Conservation (phyloP, 2,797 vertebrate genomes). For the Acipenser ruthenus region DNA sequence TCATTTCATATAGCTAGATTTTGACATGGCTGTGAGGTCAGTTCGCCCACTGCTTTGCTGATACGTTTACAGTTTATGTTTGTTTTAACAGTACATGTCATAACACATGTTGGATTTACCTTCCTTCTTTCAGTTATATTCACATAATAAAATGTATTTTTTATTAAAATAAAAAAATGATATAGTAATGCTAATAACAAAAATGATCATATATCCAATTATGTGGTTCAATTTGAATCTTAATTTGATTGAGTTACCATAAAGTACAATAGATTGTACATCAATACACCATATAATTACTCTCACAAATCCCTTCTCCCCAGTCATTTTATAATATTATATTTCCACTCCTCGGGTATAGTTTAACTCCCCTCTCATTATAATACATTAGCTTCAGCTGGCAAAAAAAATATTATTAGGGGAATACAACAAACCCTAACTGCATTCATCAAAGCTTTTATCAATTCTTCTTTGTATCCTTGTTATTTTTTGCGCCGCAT, state of each 20-base stretch:
- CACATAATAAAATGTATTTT: neutral
- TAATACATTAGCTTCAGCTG: constrained; percentile 5
- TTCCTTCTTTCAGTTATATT: neutral
- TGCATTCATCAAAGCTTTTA: constrained; percentile 6
- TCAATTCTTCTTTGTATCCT: neutral
- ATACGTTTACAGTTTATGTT: too few relatives aligned
- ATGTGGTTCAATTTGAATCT: neutral
- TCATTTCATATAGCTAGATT: too few relatives aligned
- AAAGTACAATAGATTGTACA: neutral
- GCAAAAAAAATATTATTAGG: neutral
- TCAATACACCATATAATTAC: neutral
- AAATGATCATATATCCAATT: neutral
- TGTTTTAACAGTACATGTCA: too few relatives aligned
- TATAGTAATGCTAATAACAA: neutral
- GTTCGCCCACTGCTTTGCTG: too few relatives aligned
- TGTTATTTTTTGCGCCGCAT: neutral
- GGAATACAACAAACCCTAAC: neutral
- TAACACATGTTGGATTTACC: too few relatives aligned
- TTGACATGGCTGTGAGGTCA: too few relatives aligned
- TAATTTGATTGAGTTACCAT: neutral
- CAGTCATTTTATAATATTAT: neutral
- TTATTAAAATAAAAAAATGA: too few relatives aligned
- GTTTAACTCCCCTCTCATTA: neutral
- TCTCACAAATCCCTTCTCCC: neutral
- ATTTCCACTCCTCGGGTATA: neutral